phyloP scores from a whole-genome alignment of 2,888 invertebrate genomes.

The Epistrophe eligans region DNA sequence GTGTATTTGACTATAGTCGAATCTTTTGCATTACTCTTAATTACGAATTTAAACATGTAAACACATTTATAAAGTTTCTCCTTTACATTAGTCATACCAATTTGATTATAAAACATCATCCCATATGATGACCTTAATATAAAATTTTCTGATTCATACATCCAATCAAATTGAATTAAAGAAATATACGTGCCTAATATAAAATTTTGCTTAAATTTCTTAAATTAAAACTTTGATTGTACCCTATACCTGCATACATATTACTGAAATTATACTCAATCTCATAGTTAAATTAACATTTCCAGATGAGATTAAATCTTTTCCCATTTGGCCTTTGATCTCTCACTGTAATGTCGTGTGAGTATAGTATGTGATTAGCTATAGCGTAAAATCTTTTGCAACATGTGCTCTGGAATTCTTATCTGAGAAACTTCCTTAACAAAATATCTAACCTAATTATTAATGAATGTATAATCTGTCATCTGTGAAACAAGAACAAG shows the following conservation, averaged over 20 bases:
- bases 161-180: slow-evolving; percentile 23
- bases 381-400: not conserved
- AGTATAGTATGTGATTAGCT: not conserved
- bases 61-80: not conserved
- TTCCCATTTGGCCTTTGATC: slow-evolving; percentile 4
- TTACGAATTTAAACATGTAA: not conserved
- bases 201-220: slow-evolving; percentile 7
- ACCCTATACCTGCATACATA: not conserved
- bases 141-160: slow-evolving; percentile 17
- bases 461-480: slow-evolving; percentile 22
- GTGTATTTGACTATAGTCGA: not conserved
- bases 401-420: slow-evolving; percentile 9
- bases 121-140: slow-evolving; percentile 24
- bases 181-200: not conserved
- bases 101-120: not conserved
- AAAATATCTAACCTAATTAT: slow-evolving; percentile 31
- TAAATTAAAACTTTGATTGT: slow-evolving; percentile 1
- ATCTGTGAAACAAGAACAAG: slow-evolving; percentile 11
- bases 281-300: slow-evolving; percentile 19
- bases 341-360: not conserved
- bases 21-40: not conserved
- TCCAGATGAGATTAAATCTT: slow-evolving; percentile 1
- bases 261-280: slow-evolving; percentile 11
- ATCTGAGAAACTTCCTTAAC: slow-evolving; percentile 20
- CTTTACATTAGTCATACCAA: slow-evolving; percentile 24